Evolutionary conservation across 2,113 vertebrate species (phyloP).

Genomic region (Grammatotria lemairii): DNA sequence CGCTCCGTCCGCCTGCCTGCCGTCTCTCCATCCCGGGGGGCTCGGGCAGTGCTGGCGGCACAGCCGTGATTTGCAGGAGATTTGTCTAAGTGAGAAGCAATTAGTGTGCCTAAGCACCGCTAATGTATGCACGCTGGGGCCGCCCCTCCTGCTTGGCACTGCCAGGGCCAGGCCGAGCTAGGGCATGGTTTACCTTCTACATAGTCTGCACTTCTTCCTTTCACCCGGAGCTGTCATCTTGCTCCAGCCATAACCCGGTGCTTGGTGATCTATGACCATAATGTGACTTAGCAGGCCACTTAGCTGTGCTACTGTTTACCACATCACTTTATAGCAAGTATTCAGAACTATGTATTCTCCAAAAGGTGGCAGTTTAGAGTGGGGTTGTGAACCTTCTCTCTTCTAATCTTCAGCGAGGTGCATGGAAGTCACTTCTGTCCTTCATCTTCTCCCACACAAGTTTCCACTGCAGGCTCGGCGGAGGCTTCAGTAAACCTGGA

Average conservation of each 20-base stretch:
- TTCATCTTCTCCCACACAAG: slow-evolving; percentile 13
- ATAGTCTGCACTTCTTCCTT: slow-evolving; percentile 21
- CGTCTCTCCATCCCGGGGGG: slow-evolving; percentile 69
- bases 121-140: slow-evolving; percentile 74
- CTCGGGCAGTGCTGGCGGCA: slow-evolving; percentile 65
- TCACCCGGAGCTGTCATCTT: slow-evolving; percentile 34
- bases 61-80: slow-evolving; percentile 75
- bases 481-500: slow-evolving; percentile 29
- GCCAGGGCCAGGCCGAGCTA: slow-evolving; percentile 31
- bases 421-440: not conserved
- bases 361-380: not conserved
- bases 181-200: slow-evolving; percentile 1
- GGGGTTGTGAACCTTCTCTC: not conserved
- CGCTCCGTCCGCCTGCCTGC: slow-evolving; percentile 65
- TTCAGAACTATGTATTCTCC: not conserved
- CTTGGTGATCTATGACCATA: slow-evolving; percentile 34
- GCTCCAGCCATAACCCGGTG: slow-evolving; percentile 28
- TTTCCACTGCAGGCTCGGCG: slow-evolving; percentile 33
- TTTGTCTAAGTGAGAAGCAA: slow-evolving; percentile 83
- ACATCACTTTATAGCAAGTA: not conserved
- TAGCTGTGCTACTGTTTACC: not conserved
- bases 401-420: not conserved
- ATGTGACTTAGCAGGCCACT: slow-evolving; percentile 7
- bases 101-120: slow-evolving; percentile 74
- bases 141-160: slow-evolving; percentile 29